Evolutionary conservation across 2,888 invertebrate genomes (phyloP).

Genomic region (Drosophila borealis): DNA sequence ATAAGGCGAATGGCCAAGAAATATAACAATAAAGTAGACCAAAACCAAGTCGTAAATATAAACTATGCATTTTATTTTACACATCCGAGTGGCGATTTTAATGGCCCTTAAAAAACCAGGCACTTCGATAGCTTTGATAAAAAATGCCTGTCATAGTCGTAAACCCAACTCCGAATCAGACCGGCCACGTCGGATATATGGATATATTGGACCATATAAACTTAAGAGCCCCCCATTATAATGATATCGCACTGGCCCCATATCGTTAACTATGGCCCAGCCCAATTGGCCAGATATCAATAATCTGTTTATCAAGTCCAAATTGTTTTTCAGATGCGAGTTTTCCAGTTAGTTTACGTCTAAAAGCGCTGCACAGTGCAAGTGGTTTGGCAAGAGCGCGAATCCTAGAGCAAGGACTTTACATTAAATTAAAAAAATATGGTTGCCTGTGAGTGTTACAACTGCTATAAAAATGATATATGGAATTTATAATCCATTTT

Average conservation of each 20-base stretch:
- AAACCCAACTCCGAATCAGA: conserved; percentile 18
- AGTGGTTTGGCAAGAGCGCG: conserved; percentile 25
- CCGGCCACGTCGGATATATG: conserved; percentile 30
- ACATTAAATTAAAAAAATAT: conserved; percentile 32
- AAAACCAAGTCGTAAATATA: conserved; percentile 59
- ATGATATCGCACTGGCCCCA: conserved; percentile 17
- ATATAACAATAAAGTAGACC: conserved; percentile 55
- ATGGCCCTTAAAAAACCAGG: conserved; percentile 15
- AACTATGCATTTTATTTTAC: conserved; percentile 42
- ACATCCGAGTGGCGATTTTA: conserved; percentile 56
- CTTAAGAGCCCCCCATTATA: conserved; percentile 30
- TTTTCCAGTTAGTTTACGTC: conserved; percentile 50
- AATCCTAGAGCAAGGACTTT: conserved; percentile 41
- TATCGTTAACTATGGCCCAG: background rate
- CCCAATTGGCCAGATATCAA: conserved; percentile 12
- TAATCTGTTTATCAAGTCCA: conserved; percentile 59
- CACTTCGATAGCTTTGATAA: conserved; percentile 37
- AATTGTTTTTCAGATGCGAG: conserved; percentile 52
- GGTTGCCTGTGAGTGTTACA: conserved; percentile 68
- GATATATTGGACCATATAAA: conserved; percentile 45
- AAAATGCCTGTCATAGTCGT: conserved; percentile 5
- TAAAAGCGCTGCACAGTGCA: conserved; percentile 45
- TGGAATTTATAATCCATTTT: background rate
- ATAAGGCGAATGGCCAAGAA: background rate
- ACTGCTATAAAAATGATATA: background rate